Conservation (phyloP, 2,113 vertebrate species). For the Hystrix brachyura region DNA sequence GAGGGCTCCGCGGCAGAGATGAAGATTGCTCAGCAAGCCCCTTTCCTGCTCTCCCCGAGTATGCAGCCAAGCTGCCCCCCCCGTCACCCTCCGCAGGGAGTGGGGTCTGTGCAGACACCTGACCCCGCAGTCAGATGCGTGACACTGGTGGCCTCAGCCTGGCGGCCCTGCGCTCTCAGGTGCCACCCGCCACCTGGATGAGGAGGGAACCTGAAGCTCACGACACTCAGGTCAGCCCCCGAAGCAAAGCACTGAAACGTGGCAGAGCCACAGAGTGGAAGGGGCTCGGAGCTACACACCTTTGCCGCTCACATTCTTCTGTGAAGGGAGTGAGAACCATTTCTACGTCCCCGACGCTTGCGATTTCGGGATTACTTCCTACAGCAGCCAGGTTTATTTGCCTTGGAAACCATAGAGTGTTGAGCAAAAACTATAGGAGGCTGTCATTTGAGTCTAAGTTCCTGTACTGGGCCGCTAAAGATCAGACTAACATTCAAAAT, state of each 20-base stretch:
- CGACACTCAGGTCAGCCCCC: neutral
- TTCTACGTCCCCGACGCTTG: neutral
- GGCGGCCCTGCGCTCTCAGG: neutral
- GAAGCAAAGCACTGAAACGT: neutral
- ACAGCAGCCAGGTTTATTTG: neutral
- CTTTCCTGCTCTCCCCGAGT: neutral
- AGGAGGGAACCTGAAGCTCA: neutral
- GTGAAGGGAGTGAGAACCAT: neutral
- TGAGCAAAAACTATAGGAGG: neutral
- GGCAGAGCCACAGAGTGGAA: neutral
- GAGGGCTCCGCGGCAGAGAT: neutral
- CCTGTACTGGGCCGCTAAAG: neutral
- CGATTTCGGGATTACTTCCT: neutral
- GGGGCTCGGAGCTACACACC: neutral
- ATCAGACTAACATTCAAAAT: neutral
- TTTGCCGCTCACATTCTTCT: neutral
- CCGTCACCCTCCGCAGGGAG: neutral
- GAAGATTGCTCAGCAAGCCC: neutral
- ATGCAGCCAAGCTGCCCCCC: neutral
- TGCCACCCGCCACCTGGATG: neutral
- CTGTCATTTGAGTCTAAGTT: neutral
- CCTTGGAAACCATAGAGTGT: neutral
- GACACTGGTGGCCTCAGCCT: neutral
- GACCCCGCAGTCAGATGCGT: neutral
- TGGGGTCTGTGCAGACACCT: neutral